Base-by-base conservation (phyloP, 2,888 invertebrate species). In the Caenorhabditis zanzibari region DNA sequence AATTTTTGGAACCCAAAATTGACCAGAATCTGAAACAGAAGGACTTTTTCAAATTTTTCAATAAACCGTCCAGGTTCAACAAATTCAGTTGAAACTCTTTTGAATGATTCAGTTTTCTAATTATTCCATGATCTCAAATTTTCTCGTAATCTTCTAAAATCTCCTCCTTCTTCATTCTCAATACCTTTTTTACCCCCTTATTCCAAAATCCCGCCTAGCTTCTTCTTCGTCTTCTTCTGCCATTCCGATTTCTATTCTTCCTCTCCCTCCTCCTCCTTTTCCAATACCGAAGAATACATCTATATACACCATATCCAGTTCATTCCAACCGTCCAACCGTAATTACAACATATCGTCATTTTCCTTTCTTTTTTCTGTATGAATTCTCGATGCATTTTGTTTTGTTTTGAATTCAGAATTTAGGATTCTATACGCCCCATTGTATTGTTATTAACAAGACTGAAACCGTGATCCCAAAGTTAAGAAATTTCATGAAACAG, bases 321-420 rank as follows among this genome's bases (percentile, higher is more conserved):
- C 74, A 74, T 74, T 74, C 52, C 74, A 49, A 38, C 41, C 35
- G 38, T 9, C 24, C 54, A 49, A 54, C 68, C 63, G 74, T 74
- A 74, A 74, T 74, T 74, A 74, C 74, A 74, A 64, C 74, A 74
- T 74, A 54, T 64, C 63, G 35, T 12, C 38, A 26, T 63, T 19
- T 72, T 35, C 22, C 38, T 35, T 49, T 19, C 54, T 12, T 26
- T 28, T 44, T 44, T 44, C 14, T 64, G 19, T 47, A 26, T 44
- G 22, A 16, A 22, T 71, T 54, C 52, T 52, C 49, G n/a, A 4
- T 19, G 7, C 16, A 6, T 63, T 16, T 12, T 41, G 5, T 10
- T 12, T 38, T 2, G 38, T 41, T 24, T 22, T 7, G 35, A 4
- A 38, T 12, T 38, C 32, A 32, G 32, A 32, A 7, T 7, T 32